Evolutionary conservation across 2,888 invertebrate species (phyloP).

Genomic region (Hemicrepidius hirtus): DNA sequence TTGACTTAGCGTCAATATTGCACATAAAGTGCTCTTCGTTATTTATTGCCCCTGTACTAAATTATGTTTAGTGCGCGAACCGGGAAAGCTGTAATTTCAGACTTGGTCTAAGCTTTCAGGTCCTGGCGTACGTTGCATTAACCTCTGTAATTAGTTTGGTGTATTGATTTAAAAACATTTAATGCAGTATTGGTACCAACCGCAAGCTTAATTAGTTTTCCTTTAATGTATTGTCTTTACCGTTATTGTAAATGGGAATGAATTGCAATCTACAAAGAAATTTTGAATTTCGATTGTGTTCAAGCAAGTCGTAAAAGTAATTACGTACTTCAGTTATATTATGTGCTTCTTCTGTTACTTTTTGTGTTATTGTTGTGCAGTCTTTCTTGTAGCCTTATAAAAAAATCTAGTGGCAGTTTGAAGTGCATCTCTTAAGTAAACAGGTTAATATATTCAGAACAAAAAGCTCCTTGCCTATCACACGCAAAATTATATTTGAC

Average conservation of each 20-base stretch:
- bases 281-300: too few relatives aligned
- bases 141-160: constrained; percentile 44
- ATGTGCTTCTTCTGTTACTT: too few relatives aligned
- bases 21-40: constrained; percentile 52
- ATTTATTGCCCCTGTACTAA: constrained; percentile 49
- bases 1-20: constrained; percentile 54
- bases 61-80: constrained; percentile 47
- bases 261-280: neutral
- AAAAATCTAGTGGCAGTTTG: too few relatives aligned
- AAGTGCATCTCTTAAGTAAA: too few relatives aligned
- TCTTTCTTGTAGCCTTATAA: too few relatives aligned
- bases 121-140: constrained; percentile 41
- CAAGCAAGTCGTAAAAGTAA: too few relatives aligned
- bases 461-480: too few relatives aligned
- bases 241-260: neutral
- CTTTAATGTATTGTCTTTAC: constrained; percentile 12
- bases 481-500: too few relatives aligned
- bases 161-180: constrained; percentile 44
- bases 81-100: constrained; percentile 41
- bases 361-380: too few relatives aligned
- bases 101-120: constrained; percentile 40
- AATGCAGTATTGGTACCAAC: constrained; percentile 38
- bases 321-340: too few relatives aligned
- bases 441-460: too few relatives aligned
- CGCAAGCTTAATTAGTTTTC: constrained; percentile 28